Conservation (phyloP, 2,113 vertebrate genomes). For the Myotis lucifugus region DNA sequence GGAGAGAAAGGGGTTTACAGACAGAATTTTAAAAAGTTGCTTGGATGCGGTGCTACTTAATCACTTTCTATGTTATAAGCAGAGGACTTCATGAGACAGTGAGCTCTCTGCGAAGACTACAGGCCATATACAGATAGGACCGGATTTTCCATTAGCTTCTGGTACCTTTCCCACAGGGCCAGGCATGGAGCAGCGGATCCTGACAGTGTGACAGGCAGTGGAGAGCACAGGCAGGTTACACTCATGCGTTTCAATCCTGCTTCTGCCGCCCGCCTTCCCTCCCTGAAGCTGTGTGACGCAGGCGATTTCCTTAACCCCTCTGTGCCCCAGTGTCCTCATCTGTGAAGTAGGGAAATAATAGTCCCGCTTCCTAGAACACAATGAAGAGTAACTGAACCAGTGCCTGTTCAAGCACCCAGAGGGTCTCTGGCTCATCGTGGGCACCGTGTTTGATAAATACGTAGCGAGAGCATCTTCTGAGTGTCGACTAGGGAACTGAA, state of each 20-base stretch:
- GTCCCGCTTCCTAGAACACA: neutral
- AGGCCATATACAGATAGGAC: fast-evolving
- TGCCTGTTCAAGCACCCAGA: neutral
- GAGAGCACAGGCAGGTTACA: neutral
- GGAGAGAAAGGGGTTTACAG: neutral
- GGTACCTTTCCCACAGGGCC: neutral
- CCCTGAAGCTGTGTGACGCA: neutral
- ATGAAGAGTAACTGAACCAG: neutral
- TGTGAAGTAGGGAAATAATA: neutral
- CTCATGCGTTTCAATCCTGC: fast-evolving
- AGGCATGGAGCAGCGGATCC: neutral
- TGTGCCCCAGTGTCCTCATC: neutral
- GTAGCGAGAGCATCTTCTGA: neutral
- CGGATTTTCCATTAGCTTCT: fast-evolving
- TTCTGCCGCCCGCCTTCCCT: fast-evolving
- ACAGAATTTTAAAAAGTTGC: neutral
- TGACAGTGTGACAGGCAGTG: neutral
- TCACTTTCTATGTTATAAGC: neutral
- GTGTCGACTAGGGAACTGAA: neutral
- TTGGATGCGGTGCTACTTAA: neutral
- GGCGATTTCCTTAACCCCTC: neutral
- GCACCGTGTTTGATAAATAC: neutral
- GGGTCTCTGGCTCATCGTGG: fast-evolving
- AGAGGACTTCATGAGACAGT: neutral
- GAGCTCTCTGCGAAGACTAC: neutral